Evolutionary conservation across 2,888 invertebrate genomes (phyloP).

Genomic region (Salticus scenicus): DNA sequence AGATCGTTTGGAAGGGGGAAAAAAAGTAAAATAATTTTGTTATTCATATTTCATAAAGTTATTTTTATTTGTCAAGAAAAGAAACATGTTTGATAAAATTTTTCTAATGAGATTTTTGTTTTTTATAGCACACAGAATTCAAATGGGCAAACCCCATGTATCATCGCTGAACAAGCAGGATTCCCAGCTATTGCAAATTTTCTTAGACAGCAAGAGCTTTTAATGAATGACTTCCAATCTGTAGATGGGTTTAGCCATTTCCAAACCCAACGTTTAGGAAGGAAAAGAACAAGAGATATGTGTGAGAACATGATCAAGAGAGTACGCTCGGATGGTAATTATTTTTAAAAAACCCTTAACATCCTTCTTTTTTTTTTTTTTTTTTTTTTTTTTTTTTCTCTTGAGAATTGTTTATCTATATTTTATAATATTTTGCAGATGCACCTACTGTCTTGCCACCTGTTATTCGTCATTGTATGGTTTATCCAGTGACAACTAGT

Average conservation of each 20-base stretch:
- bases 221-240: background rate
- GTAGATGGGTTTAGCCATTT: background rate
- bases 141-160: constrained; percentile 44
- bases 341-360: background rate
- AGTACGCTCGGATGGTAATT: constrained; percentile 34
- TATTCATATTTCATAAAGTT: too few species aligned
- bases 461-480: background rate
- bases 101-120: too few species aligned
- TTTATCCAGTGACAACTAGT: constrained; percentile 16
- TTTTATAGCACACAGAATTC: constrained; percentile 35
- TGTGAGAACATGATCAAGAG: constrained; percentile 36
- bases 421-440: background rate
- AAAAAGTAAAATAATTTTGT: too few species aligned
- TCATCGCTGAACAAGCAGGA: constrained; percentile 25
- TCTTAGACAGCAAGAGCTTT: constrained; percentile 11
- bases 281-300: constrained; percentile 47
- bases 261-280: constrained; percentile 13
- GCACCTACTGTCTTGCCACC: background rate
- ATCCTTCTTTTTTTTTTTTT: background rate
- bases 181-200: constrained; percentile 17
- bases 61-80: too few species aligned
- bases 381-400: too few species aligned
- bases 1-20: too few species aligned
- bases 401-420: background rate
- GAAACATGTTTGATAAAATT: too few species aligned